phyloP scores from a whole-genome alignment of 1,140 invertebrate genomes.

The Harpegnathos saltator region DNA sequence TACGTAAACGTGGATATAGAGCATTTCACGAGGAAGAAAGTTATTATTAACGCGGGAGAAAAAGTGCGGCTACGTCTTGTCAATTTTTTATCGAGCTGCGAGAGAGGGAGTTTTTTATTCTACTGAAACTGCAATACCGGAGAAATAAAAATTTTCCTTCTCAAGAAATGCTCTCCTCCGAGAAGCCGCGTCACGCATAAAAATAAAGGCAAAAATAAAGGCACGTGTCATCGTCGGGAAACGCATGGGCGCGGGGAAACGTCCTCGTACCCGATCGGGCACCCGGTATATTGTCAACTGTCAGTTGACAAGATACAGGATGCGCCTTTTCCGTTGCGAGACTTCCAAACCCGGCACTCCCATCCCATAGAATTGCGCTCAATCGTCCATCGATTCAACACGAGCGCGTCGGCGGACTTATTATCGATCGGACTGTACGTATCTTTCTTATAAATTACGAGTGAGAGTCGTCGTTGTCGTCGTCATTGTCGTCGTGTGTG shows the following conservation, averaged over 20 bases:
- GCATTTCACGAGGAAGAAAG: neutral
- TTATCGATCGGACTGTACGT: constrained; percentile 66
- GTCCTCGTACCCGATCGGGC: constrained; percentile 48
- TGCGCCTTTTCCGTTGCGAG: constrained; percentile 75
- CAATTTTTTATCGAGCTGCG: constrained; percentile 14
- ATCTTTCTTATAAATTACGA: constrained; percentile 1
- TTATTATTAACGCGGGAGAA: constrained; percentile 28
- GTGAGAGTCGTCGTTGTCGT: neutral
- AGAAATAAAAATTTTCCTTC: no score
- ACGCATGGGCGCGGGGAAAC: constrained; percentile 26
- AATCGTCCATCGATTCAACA: constrained; percentile 75
- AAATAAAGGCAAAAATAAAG: neutral
- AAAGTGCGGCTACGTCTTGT: neutral
- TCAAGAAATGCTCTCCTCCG: neutral
- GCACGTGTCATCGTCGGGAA: constrained; percentile 14
- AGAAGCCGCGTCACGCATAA: neutral
- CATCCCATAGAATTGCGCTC: constrained; percentile 76
- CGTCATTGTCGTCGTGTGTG: no score
- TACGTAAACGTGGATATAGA: neutral
- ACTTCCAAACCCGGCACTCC: constrained; percentile 75
- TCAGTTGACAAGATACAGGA: constrained; percentile 77
- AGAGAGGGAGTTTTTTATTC: no score
- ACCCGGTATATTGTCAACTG: constrained; percentile 75
- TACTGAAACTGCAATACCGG: neutral
- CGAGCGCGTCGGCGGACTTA: constrained; percentile 49